A percentile compares a stretch with the other conserved stretches of the same genome.
phyloP scores from a whole-genome alignment of 2,888 invertebrate genomes.

The Protonemura montana region DNA sequence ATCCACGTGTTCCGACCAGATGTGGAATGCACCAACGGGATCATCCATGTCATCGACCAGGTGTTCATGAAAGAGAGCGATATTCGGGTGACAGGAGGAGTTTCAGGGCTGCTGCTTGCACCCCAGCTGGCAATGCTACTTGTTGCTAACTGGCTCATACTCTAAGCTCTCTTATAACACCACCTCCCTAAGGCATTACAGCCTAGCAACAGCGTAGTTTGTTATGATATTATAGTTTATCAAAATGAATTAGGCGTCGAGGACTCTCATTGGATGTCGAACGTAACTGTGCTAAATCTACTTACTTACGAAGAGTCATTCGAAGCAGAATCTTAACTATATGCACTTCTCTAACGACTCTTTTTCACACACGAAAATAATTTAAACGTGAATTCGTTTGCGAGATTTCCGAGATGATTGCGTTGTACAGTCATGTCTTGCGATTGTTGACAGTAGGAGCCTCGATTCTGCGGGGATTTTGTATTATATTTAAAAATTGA shows the following conservation, averaged over 20 bases:
- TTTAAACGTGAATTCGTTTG: not conserved
- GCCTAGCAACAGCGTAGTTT: not conserved
- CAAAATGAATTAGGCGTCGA: conserved; percentile 7
- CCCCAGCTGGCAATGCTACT: conserved; percentile 46
- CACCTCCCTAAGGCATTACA: not conserved
- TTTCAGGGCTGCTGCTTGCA: conserved; percentile 45
- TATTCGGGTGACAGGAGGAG: conserved; percentile 71
- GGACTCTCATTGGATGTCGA: not conserved
- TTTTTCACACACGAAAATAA: conserved; percentile 12
- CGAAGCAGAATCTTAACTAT: not conserved
- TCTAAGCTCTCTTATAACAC: conserved; percentile 37
- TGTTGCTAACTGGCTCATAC: conserved; percentile 49
- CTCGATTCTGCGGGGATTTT: not conserved
- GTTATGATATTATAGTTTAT: conserved; percentile 23
- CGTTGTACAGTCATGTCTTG: not conserved
- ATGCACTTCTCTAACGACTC: conserved; percentile 5
- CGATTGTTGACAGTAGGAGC: not conserved
- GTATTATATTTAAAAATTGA: not conserved
- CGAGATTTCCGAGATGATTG: conserved; percentile 8
- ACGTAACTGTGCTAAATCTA: not conserved
- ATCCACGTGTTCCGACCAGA: conserved; percentile 89
- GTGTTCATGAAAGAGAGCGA: conserved; percentile 87
- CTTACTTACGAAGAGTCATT: not conserved
- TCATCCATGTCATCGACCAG: conserved; percentile 91
- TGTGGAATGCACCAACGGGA: conserved; percentile 94